Evolutionary conservation across 2,888 invertebrate genomes (phyloP), one percentile per base, ranked within the genome.

Genomic region (Pammene aurita): DNA sequence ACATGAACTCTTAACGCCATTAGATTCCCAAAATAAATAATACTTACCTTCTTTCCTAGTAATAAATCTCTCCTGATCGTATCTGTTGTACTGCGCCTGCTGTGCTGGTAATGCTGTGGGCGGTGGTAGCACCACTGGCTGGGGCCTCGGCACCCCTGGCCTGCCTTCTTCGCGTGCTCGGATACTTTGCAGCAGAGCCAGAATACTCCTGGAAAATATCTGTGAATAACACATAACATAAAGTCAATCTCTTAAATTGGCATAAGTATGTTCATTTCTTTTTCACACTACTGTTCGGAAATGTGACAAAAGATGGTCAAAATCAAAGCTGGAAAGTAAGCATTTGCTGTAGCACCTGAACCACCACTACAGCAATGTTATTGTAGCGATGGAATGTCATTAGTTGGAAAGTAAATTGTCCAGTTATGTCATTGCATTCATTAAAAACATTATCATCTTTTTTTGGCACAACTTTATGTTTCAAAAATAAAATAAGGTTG

Each of bases 11-110:
- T 5, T 16, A 16, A 7, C 7, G 16, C 11, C 18, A 5, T 11
- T 0, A 52, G 13, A 26, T 26, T 38, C 7, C 9, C 7, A 38
- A 5, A 38, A 5, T 11, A 54, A n/a, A 52, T 44, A 10, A 65
- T 54, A 58, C 80, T 74, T 80, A 96, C 96, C 96, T 94, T 98
- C 98, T 90, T 98, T 97, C 82, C 97, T 97, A 26, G 96, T 93
- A 80, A 96, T 96, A 88, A 99, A 99, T 81, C 98, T 94, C 94
- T 99, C 99, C 93, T 99, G 99, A 95, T 99, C 99, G 93, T 99
- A 99, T 94, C 99, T 96, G 94, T 98, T 99, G 92, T 99, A 99
- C 61, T 97, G 97, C 92, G 96, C 74, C 94, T 95, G 89, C 48
- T 96, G 94, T 58, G 96, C 92, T 60, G 96, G 94, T 5, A 96